A percentile compares a stretch with the other conserved stretches of the same genome.
Conservation (phyloP, 2,113 vertebrate genomes). For the Prolemur simus region DNA sequence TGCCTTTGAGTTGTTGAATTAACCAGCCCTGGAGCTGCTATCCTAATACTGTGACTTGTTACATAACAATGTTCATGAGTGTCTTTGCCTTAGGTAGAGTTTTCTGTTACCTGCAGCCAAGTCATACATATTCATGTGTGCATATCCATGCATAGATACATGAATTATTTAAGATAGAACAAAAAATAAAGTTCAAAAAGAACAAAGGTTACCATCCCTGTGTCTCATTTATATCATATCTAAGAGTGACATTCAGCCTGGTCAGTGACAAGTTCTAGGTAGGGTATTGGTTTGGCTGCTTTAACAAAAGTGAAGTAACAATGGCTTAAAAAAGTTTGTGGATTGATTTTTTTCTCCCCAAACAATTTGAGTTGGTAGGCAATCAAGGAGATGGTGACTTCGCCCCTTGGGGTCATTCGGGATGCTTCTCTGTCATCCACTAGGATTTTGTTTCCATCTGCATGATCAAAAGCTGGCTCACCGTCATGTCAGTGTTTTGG, state of each 20-base stretch:
- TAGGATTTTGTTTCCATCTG: not conserved
- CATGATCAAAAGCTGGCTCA: not conserved
- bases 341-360: not conserved
- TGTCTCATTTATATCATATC: not conserved
- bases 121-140: not conserved
- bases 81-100: not conserved
- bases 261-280: not conserved
- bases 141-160: not conserved
- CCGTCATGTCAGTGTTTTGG: not conserved
- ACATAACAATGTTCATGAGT: not conserved
- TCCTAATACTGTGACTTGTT: not conserved
- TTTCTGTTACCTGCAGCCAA: not conserved
- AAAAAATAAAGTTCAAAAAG: not conserved
- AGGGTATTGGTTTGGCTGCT: not conserved
- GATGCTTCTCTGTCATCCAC: not conserved
- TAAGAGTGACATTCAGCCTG: not conserved
- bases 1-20: not conserved
- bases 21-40: not conserved
- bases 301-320: not conserved
- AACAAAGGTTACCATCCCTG: not conserved
- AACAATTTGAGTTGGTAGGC: not conserved
- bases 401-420: not conserved
- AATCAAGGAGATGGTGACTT: not conserved
- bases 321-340: not conserved
- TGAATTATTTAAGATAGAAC: not conserved